A percentile compares a stretch with the other conserved stretches of the same genome.
These are phyloP conservation scores for Aspiorhynchus laticeps DNA, from an alignment of 2,113 vertebrate species.

Conservation along the genomic window DNA sequence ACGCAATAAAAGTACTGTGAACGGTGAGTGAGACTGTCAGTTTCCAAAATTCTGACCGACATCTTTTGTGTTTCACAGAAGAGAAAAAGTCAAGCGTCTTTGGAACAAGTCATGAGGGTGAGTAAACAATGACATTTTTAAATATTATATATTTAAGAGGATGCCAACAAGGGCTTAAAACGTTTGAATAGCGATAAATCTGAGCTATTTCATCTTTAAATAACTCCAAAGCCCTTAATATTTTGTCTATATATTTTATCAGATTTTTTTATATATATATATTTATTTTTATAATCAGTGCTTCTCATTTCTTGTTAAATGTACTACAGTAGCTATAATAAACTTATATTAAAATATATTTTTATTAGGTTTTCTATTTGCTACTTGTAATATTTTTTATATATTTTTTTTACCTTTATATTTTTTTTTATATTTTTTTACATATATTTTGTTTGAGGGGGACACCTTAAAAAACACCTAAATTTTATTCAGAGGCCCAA, in stretches of 20 bases:
- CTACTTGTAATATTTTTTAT: too few species aligned
- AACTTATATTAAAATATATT: neutral
- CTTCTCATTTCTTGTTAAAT: neutral
- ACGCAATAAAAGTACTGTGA: neutral
- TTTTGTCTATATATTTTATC: too few species aligned
- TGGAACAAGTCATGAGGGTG: neutral
- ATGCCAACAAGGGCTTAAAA: too few species aligned
- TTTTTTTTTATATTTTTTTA: too few species aligned
- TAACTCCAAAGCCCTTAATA: too few species aligned
- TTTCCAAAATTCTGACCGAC: neutral
- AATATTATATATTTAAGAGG: too few species aligned
- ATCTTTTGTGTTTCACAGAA: neutral
- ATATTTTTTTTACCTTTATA: too few species aligned
- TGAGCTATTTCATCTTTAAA: too few species aligned
- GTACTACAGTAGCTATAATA: neutral
- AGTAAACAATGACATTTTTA: neutral
- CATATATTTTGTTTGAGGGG: neutral
- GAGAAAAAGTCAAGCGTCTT: neutral
- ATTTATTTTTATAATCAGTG: neutral
- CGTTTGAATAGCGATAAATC: too few species aligned
- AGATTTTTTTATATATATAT: too few species aligned
- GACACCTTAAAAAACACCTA: neutral
- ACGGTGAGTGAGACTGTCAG: neutral
- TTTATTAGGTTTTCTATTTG: too few species aligned
- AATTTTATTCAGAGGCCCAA: too few species aligned